Conservation (phyloP, 1,140 invertebrate species). For the Penaeus chinensis region DNA sequence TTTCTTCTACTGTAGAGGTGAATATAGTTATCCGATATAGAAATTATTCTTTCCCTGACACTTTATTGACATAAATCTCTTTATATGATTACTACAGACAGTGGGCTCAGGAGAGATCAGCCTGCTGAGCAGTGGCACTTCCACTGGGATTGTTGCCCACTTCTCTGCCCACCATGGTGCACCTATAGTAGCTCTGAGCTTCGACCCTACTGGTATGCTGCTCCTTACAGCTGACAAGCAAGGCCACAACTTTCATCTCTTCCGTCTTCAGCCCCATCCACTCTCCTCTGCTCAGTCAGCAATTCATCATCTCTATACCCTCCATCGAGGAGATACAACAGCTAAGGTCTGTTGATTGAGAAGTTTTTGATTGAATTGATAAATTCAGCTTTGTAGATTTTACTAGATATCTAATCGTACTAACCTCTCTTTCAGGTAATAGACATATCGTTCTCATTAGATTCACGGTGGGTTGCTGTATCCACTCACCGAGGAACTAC, state of each 20-base stretch:
- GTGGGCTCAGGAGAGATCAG: constrained; percentile 61
- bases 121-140: constrained; percentile 33
- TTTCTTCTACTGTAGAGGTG: no score
- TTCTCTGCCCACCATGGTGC: constrained; percentile 91
- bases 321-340: constrained; percentile 86
- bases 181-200: constrained; percentile 89
- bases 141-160: constrained; percentile 85
- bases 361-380: background rate
- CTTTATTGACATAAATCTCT: background rate
- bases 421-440: constrained; percentile 44
- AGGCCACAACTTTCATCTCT: constrained; percentile 97
- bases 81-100: constrained; percentile 31
- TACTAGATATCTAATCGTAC: constrained; percentile 1
- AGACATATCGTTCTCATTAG: constrained; percentile 76
- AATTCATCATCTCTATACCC: constrained; percentile 95
- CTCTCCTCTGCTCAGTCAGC: constrained; percentile 86
- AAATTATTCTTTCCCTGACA: background rate
- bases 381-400: background rate
- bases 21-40: background rate
- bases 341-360: constrained; percentile 78
- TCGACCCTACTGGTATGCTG: constrained; percentile 91
- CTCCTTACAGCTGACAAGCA: constrained; percentile 91
- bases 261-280: constrained; percentile 93
- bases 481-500: constrained; percentile 95
- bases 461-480: constrained; percentile 95